phyloP scores from a whole-genome alignment of 1,140 invertebrate species.

The Melanaphis sacchari region DNA sequence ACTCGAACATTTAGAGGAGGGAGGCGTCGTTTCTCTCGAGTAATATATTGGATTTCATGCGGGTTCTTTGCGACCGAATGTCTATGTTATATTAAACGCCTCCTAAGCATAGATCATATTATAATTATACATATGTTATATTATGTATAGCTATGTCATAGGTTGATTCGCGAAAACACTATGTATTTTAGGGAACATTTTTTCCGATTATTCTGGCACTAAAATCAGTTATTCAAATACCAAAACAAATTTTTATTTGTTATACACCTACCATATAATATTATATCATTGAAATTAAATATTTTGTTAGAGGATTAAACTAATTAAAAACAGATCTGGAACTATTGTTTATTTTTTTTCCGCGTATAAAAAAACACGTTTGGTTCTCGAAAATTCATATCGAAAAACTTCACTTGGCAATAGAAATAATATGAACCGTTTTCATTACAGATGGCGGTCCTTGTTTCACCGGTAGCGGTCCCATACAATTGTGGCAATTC shows the following conservation, averaged over 20 bases:
- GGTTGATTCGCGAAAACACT: no score
- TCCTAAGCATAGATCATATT: background rate
- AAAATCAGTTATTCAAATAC: no score
- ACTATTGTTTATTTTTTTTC: background rate
- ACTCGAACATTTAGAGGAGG: background rate
- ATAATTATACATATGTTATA: no score
- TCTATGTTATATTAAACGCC: background rate
- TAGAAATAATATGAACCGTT: background rate
- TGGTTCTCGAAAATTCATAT: background rate
- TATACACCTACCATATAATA: no score
- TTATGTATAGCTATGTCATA: no score
- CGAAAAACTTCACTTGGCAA: background rate
- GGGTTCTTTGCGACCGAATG: no score
- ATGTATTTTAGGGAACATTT: no score
- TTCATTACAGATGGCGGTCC: constrained; percentile 69
- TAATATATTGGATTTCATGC: background rate
- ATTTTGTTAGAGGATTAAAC: background rate
- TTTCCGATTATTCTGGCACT: no score
- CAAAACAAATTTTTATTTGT: no score
- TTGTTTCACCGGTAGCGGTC: constrained; percentile 88
- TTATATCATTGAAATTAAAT: no score
- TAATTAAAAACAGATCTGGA: background rate
- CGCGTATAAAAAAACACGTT: background rate
- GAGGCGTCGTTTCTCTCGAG: background rate
- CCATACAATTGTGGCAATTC: constrained; percentile 98